Evolutionary conservation across 1,140 invertebrate genomes (phyloP).

Genomic region (Bombus ignitus): DNA sequence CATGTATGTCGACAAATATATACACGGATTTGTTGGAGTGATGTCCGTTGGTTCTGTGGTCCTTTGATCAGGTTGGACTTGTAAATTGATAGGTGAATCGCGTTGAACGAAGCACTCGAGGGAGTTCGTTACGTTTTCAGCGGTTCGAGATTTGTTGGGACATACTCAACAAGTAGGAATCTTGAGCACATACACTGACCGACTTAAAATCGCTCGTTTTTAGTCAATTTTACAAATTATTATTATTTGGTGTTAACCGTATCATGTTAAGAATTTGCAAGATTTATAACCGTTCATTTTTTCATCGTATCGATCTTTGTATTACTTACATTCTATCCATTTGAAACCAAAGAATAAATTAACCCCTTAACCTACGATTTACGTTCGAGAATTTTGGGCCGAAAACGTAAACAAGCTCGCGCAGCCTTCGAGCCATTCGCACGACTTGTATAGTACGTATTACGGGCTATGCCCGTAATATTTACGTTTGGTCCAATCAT

Average conservation of each 20-base stretch:
- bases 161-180: not conserved
- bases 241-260: too few species aligned
- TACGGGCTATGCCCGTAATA: too few species aligned
- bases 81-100: not conserved
- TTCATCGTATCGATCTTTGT: too few species aligned
- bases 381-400: too few species aligned
- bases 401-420: too few species aligned
- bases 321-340: too few species aligned
- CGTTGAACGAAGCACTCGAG: not conserved
- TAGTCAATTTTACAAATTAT: not conserved
- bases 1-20: not conserved
- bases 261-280: not conserved
- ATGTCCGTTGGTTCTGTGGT: not conserved
- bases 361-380: too few species aligned
- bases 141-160: not conserved
- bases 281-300: not conserved
- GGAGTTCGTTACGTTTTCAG: not conserved
- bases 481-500: too few species aligned
- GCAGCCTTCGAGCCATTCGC: too few species aligned
- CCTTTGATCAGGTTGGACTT: not conserved
- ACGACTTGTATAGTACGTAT: too few species aligned
- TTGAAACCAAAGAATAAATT: too few species aligned
- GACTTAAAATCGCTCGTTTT: not conserved
- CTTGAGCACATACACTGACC: not conserved
- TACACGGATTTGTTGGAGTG: not conserved